Evolutionary conservation across 2,888 invertebrate genomes (phyloP).

Genomic region (Phortica okadai): DNA sequence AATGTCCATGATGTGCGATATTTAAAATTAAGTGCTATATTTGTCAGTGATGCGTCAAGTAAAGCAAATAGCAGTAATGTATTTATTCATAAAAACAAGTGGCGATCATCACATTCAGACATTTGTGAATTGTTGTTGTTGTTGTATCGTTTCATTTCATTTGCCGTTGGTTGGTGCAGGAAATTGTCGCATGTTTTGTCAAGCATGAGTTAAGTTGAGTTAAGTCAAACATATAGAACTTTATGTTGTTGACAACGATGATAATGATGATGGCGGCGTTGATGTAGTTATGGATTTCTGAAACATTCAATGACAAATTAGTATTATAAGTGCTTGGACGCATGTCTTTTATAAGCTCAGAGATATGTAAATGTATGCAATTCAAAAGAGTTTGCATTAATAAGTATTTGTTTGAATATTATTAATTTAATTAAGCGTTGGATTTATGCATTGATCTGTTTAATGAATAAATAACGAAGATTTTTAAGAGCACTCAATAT

Average conservation of each 20-base stretch:
- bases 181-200: constrained; percentile 26
- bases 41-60: constrained; percentile 49
- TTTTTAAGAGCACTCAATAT: too few relatives aligned
- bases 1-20: constrained; percentile 54
- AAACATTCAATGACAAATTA: neutral
- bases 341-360: too few relatives aligned
- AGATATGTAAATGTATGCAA: too few relatives aligned
- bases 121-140: too few relatives aligned
- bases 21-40: constrained; percentile 62
- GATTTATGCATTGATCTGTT: too few relatives aligned
- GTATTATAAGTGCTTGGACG: neutral
- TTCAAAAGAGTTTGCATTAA: too few relatives aligned
- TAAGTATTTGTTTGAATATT: too few relatives aligned
- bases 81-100: constrained; percentile 29
- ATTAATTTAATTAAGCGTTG: too few relatives aligned
- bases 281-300: neutral
- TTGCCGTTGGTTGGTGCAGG: constrained; percentile 13
- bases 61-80: constrained; percentile 27
- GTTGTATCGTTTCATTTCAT: neutral
- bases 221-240: too few relatives aligned
- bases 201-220: neutral
- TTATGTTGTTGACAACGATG: neutral
- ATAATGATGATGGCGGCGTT: neutral
- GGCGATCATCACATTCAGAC: neutral
- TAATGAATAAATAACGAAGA: too few relatives aligned